Evolutionary conservation across 2,797 vertebrate genomes (phyloP).

Genomic region (Adelosebastes latens): DNA sequence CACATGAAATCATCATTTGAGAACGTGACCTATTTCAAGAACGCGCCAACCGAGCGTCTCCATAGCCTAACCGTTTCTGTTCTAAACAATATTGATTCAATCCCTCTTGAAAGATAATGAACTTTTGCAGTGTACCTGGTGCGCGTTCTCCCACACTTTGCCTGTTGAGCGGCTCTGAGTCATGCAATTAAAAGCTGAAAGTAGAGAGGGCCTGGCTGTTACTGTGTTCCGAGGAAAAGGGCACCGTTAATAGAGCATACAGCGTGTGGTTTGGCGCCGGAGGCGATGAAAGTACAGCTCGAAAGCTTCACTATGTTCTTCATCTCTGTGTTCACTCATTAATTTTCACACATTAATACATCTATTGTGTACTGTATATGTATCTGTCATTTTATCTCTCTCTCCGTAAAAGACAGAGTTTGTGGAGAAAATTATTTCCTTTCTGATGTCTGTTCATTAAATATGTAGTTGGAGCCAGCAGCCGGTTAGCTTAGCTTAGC

Average conservation of each 20-base stretch:
- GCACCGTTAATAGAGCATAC: constrained; percentile 54
- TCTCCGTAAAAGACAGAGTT: neutral
- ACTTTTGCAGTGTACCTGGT: constrained; percentile 25
- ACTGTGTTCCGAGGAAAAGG: constrained; percentile 53
- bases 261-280: constrained; percentile 28
- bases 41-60: neutral
- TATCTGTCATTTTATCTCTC: neutral
- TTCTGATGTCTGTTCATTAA: neutral
- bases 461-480: neutral
- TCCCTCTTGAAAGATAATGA: constrained; percentile 47
- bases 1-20: neutral
- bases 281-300: constrained; percentile 30
- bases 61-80: neutral
- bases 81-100: constrained; percentile 26
- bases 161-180: constrained; percentile 52
- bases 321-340: constrained; percentile 36
- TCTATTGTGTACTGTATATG: neutral
- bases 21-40: constrained; percentile 9
- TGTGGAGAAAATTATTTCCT: neutral
- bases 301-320: constrained; percentile 31
- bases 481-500: neutral
- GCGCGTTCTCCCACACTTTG: constrained; percentile 52
- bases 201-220: constrained; percentile 29
- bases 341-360: constrained; percentile 29
- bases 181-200: constrained; percentile 67